Base-by-base conservation (phyloP, 2,888 invertebrate genomes). In the Melangyna quadrimaculata region DNA sequence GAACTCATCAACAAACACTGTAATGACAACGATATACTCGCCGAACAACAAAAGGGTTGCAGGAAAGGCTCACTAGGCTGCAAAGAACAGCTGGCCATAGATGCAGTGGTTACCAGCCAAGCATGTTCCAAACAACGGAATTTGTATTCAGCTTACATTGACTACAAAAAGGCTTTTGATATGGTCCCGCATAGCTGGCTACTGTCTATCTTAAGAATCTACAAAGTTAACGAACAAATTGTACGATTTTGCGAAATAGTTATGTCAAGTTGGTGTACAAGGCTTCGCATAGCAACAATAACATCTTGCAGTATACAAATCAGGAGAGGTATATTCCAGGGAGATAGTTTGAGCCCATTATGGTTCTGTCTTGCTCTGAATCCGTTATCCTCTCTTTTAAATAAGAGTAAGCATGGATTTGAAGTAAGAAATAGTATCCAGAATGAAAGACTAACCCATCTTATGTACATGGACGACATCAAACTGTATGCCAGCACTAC, bases 111-210 rank as follows among this genome's bases (percentile, higher is more conserved):
- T n/a, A n/a, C n/a, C n/a, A n/a, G n/a, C n/a, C n/a, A n/a, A n/a
- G n/a, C n/a, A n/a, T n/a, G n/a, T n/a, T n/a, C n/a, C n/a, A n/a
- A n/a, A n/a, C n/a, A n/a, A n/a, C n/a, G n/a, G n/a, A n/a, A n/a
- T n/a, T n/a, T n/a, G n/a, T n/a, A n/a, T n/a, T n/a, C n/a, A 35
- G 65, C 48, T 1, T 67, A 35, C 19, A 32, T 48, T n/a, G 32
- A 48, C 3, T 67, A 67, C 10, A 67, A 67, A n/a, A 67, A 67
- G 19, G 65, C 19, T 2, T 67, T 67, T 67, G 48, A 35, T 17
- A 48, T 19, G 48, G 48, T 67, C 1, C 48, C 22, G 7, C 65
- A 67, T 27, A 27, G 14, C 6, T 53, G 27, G 53, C 27, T 53
- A 14, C 24, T 53, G 32, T 35, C 10, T 35, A 35, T 35, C 9